Conservation (phyloP, 2,888 invertebrate species). For the Eristalinus sepulchralis region DNA sequence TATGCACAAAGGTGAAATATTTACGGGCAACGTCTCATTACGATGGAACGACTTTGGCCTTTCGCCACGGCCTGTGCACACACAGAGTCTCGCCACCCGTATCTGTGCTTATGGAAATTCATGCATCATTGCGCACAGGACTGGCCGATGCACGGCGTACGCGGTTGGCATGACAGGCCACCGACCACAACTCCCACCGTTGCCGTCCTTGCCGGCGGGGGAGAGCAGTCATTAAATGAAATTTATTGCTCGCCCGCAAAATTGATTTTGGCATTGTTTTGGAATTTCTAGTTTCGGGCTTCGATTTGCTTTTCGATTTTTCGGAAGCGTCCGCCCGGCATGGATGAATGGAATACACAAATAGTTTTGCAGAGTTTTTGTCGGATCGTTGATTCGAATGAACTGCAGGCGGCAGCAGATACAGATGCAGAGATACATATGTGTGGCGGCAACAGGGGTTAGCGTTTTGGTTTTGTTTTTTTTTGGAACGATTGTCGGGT, state of each 20-base stretch:
- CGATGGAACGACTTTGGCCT: conserved; percentile 48
- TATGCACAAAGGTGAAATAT: conserved; percentile 63
- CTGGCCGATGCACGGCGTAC: background rate
- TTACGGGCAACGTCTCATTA: conserved; percentile 66
- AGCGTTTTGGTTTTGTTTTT: no score
- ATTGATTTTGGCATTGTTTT: conserved; percentile 66
- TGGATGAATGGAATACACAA: background rate
- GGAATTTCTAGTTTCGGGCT: conserved; percentile 61
- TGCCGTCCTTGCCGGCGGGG: background rate
- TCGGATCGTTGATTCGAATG: background rate
- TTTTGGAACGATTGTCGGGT: no score
- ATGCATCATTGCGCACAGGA: conserved; percentile 5
- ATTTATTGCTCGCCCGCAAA: conserved; percentile 69
- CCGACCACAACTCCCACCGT: background rate
- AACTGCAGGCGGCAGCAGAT: background rate
- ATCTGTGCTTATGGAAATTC: conserved; percentile 24
- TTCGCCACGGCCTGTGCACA: conserved; percentile 24
- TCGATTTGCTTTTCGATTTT: conserved; percentile 61
- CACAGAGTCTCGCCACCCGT: background rate
- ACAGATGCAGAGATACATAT: background rate
- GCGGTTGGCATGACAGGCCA: background rate
- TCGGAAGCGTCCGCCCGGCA: background rate
- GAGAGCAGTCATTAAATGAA: conserved; percentile 60
- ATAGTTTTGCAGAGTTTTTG: background rate
- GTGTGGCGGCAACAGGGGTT: no score